phyloP scores from a whole-genome alignment of 1,140 invertebrate genomes.

The Metopolophium dirhodum region DNA sequence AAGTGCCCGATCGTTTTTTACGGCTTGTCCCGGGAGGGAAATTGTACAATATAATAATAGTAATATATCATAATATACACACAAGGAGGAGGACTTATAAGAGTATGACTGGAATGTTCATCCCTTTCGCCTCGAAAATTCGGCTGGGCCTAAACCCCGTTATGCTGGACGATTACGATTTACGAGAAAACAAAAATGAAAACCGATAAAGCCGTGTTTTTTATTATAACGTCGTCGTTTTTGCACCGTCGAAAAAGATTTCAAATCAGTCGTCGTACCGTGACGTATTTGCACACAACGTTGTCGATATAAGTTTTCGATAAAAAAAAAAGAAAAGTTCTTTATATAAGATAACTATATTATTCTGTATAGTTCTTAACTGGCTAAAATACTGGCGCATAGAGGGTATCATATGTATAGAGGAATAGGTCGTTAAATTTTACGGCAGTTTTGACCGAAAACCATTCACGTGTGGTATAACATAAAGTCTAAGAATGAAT shows the following conservation, averaged over 20 bases:
- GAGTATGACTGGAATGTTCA: not conserved
- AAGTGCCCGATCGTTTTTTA: not conserved
- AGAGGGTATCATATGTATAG: slow-evolving; percentile 5
- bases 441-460: not conserved
- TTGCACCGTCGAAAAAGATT: not conserved
- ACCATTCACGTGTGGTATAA: not conserved
- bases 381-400: not conserved
- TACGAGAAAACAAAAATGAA: not conserved
- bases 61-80: not conserved
- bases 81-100: not conserved
- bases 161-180: not conserved
- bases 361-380: not conserved
- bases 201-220: not conserved
- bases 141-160: not conserved
- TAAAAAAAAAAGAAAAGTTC: not conserved
- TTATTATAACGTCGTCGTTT: not conserved
- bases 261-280: not conserved
- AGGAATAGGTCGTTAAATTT: slow-evolving; percentile 24
- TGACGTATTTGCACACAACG: not conserved
- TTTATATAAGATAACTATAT: not conserved
- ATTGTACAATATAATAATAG: not conserved
- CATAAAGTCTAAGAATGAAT: not conserved
- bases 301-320: not conserved
- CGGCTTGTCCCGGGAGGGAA: not conserved
- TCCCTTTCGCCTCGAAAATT: not conserved